A percentile compares a stretch with the other conserved stretches of the same genome.
phyloP scores from a whole-genome alignment of 1,140 invertebrate genomes.

The Vanessa atalanta region DNA sequence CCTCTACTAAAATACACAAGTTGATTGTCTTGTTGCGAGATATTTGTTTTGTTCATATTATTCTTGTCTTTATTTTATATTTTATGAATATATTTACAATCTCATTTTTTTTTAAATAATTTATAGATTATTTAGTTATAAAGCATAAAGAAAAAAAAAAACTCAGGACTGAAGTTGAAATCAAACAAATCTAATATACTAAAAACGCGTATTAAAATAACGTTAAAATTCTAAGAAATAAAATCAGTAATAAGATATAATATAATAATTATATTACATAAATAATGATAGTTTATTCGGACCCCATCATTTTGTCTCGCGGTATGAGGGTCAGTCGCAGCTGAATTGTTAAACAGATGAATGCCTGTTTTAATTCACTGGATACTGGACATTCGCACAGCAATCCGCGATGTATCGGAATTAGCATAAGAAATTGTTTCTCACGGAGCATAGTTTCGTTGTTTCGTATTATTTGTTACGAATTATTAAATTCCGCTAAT shows the following conservation, averaged over 20 bases:
- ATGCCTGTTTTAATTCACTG: constrained; percentile 60
- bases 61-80: neutral
- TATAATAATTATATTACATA: neutral
- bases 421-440: constrained; percentile 69
- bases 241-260: neutral
- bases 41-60: neutral
- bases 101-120: too few species aligned
- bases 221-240: neutral
- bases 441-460: constrained; percentile 52
- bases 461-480: constrained; percentile 43
- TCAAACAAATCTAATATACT: neutral
- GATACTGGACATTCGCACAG: constrained; percentile 58
- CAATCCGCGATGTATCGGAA: constrained; percentile 62
- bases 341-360: constrained; percentile 67
- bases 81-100: neutral
- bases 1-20: neutral
- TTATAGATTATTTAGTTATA: too few species aligned
- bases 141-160: too few species aligned
- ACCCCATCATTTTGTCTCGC: constrained; percentile 9
- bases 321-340: constrained; percentile 41
- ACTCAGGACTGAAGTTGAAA: too few species aligned
- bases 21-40: neutral
- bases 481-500: constrained; percentile 52
- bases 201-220: neutral
- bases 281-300: neutral